Base-by-base conservation (phyloP, 2,113 vertebrate species). In the Pavo muticus region DNA sequence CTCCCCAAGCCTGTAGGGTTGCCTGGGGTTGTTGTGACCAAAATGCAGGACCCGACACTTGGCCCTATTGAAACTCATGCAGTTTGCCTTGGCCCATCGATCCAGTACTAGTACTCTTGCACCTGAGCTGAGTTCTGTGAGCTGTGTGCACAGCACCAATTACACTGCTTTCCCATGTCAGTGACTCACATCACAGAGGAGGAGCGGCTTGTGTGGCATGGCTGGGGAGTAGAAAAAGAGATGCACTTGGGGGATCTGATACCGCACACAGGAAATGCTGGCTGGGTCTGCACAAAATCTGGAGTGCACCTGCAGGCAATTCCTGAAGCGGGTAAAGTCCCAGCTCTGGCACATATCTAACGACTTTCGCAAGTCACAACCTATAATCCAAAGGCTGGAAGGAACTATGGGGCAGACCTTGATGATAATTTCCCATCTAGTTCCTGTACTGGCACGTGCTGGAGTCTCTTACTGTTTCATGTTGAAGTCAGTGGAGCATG, bases 191-290 rank as follows among this genome's bases (percentile, higher is more conserved):
- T 30, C 40, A 8, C 47, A 50, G 54, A 68, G 61, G 11, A 61
- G n/a, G 61, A 37, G 73, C 57, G 40, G 54, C 63, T 91, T 68
- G 9, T 2, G 1, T 1, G 9, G 24, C 0, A 0, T 30, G 59
- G 14, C 67, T 67, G 88, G 56, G 47, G 10, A 48, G 52, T 4
- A 68, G 65, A 73, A 69, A 0, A 29, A 0, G 74, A 19, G 5
- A 3, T 61, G 42, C 71, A 20, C 9, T 29, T 75, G 45, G 18
- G 56, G 27, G 9, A 70, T 27, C 54, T 45, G 35, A 8, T 1
- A 6, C 25, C 70, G 78, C 27, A 11, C 44, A 20, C 10, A 23
- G 60, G 32, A 52, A 83, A 10, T 44, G 39, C 47, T n/a, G 12
- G 8, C 47, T 47, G 40, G 42, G 39, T 32, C 52, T 90, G 40